Evolutionary conservation across 2,888 invertebrate species (phyloP), one percentile per base, ranked within the genome.

Genomic region (Idaea straminata): DNA sequence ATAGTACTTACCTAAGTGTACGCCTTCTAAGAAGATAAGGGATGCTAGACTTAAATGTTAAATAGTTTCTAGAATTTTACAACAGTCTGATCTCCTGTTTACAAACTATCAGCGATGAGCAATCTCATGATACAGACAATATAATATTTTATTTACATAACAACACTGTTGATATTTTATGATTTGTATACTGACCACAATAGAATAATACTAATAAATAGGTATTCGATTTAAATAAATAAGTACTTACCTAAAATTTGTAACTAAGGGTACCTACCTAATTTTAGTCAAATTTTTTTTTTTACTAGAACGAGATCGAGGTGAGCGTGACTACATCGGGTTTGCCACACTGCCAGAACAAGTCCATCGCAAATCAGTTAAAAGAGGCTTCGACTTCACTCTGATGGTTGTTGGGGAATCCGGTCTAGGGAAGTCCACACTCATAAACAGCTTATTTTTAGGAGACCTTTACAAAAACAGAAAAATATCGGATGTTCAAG

Each of bases 291-390:
- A 25, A 25, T 25, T 25, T 25, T 59, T 64, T 64, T 78, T 77
- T 69, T 78, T 69, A 66, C 65, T 83, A 93, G 93, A 93, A 85
- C 85, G 93, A 61, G 93, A 93, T 63, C 88, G 93, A 68, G 95
- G 91, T 58, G 95, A 96, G 80, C 94, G 96, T 66, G 96, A 97
- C 84, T 97, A 97, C 90, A 98, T 99, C 79, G 99, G 98, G 67
- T 98, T 99, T 86, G 98, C 98, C 72, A 98, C 98, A 66, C 93
- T 99, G 69, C 98, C 98, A 34, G 98, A 98, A 86, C 98, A 99
- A 91, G 98, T 99, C 65, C 98, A 99, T 91, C 95, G 98, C 75
- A 99, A 99, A 92, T 98, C 98, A 0, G 98, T 98, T 64, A 99
- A 99, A 91, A 95, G 97, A 78, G 98, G 98, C 65, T 99, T 99